phyloP scores from a whole-genome alignment of 2,888 invertebrate species.

The Erebia epiphron region DNA sequence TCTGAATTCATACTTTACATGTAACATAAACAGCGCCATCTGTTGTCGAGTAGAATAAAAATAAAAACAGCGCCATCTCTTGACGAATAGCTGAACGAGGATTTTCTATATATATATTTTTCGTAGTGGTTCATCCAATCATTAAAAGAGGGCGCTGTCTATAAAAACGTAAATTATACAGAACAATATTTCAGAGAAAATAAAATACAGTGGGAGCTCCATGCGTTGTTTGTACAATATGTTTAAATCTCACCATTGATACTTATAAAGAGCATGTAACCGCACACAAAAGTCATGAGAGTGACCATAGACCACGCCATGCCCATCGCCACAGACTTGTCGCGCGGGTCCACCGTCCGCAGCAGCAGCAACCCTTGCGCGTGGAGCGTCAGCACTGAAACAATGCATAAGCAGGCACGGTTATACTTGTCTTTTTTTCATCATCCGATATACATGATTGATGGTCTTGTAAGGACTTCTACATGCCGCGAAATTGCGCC shows the following conservation, averaged over 20 bases:
- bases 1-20: neutral
- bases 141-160: neutral
- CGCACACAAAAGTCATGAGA: slow-evolving; percentile 41
- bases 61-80: neutral
- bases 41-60: neutral
- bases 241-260: slow-evolving; percentile 28
- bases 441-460: no score
- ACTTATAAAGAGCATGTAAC: slow-evolving; percentile 22
- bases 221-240: no score
- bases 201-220: no score
- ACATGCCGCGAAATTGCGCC: no score
- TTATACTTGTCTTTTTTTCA: no score
- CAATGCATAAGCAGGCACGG: no score
- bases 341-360: slow-evolving; percentile 43
- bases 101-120: neutral
- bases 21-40: neutral
- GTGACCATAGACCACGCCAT: slow-evolving; percentile 41
- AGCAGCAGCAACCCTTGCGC: slow-evolving; percentile 43
- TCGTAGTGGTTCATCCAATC: neutral
- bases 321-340: slow-evolving; percentile 45
- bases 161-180: neutral
- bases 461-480: no score
- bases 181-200: no score
- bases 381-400: slow-evolving; percentile 46
- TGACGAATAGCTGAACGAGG: neutral